Evolutionary conservation across 2,888 invertebrate species (phyloP).

Genomic region (Autographa pulchrina): DNA sequence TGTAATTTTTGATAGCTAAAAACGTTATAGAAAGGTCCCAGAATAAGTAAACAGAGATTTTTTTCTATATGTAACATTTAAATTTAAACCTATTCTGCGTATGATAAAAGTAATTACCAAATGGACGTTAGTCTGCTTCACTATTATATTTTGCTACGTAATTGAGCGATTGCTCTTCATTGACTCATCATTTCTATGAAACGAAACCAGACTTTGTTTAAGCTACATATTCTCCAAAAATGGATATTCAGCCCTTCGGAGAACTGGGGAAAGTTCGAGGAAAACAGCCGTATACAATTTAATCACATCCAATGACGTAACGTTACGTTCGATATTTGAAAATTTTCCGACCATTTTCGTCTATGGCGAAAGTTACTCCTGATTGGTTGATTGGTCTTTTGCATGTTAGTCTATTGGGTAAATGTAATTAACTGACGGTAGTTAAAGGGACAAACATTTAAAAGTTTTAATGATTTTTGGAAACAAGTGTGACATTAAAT

Average conservation of each 20-base stretch:
- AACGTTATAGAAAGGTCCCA: too few species aligned
- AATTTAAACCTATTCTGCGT: not conserved
- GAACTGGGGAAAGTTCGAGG: constrained; percentile 41
- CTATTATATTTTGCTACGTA: not conserved
- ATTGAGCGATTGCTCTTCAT: not conserved
- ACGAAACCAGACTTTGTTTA: not conserved
- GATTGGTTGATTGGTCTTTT: constrained; percentile 24
- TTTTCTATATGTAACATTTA: not conserved
- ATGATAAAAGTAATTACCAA: not conserved
- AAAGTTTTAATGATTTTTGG: not conserved
- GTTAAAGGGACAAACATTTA: not conserved
- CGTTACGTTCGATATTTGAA: constrained; percentile 37
- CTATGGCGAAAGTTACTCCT: constrained; percentile 19
- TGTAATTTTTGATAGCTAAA: too few species aligned
- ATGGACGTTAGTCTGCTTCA: not conserved
- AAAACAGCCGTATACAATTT: constrained; percentile 44
- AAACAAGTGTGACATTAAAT: not conserved
- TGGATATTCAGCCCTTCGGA: constrained; percentile 19
- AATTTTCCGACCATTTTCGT: constrained; percentile 25
- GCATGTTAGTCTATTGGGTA: not conserved
- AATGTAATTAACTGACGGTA: not conserved
- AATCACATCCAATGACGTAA: constrained; percentile 55
- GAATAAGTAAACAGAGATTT: too few species aligned
- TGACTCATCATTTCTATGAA: not conserved
- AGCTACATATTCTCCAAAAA: not conserved